A percentile compares a stretch with the other conserved stretches of the same genome.
These are phyloP conservation scores for Camponotus fellah DNA, from an alignment of 2,888 invertebrate species.

Conservation along the genomic window DNA sequence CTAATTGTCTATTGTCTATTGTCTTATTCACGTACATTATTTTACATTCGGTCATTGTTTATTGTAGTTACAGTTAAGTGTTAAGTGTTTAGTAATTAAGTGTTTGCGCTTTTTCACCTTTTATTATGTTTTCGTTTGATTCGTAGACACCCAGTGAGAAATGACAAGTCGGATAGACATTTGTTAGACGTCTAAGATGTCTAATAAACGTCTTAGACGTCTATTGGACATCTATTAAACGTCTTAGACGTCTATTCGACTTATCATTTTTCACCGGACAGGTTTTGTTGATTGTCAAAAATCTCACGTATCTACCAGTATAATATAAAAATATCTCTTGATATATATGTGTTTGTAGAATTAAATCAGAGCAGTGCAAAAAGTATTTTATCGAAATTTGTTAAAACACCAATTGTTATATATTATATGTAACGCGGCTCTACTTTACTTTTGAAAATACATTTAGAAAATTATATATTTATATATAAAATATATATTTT, in stretches of 20 bases:
- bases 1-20: too few relatives aligned
- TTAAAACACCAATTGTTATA: background rate
- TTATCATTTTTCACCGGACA: background rate
- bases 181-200: too few relatives aligned
- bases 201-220: too few relatives aligned
- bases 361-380: background rate
- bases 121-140: conserved; percentile 68
- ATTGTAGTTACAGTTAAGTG: conserved; percentile 23
- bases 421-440: background rate
- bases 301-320: conserved; percentile 37
- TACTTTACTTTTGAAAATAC: background rate
- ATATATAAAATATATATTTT: background rate
- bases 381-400: background rate
- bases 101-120: conserved; percentile 35
- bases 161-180: too few relatives aligned
- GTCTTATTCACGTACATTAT: conserved; percentile 20
- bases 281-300: conserved; percentile 63
- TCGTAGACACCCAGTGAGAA: background rate
- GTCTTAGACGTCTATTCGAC: too few relatives aligned
- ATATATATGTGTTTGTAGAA: background rate
- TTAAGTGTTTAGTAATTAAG: background rate
- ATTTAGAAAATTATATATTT: background rate
- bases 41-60: conserved; percentile 3
- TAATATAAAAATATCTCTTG: conserved; percentile 4
- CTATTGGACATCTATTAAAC: too few relatives aligned